Evolutionary conservation across 2,113 vertebrate species (phyloP), one percentile per base, ranked within the genome.

Genomic region (Rhynchomys soricoides): DNA sequence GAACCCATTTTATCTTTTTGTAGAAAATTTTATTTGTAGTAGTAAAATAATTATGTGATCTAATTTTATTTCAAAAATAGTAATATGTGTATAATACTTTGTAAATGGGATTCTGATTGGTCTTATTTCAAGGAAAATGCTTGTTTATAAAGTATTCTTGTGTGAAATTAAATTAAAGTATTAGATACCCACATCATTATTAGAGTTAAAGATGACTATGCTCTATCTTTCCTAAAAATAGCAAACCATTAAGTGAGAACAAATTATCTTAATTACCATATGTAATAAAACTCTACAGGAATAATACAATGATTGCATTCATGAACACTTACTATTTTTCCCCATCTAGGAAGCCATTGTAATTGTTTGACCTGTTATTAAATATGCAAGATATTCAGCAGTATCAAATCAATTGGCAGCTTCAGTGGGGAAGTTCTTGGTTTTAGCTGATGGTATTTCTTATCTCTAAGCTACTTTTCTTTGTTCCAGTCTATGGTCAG

Each of bases 221-320:
- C 43, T 64, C 15, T n/a, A 10, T 48, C 5, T 75, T 92, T 74
- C 82, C 45, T 77, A 90, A 92, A 77, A 93, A 12, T 82, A 93
- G 59, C 59, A 5, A 43, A 94, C 40, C 86, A 45, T 62, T 37
- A 93, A 78, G 7, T 93, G 26, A 62, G 22, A 90, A 73, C 81
- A 91, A 74, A 93, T 82, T 86, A 50, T 94, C 37, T 43, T 95
- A 95, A 89, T 89, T 82, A 95, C 89, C 12, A 83, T 62, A 74
- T 40, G 11, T 62, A 26, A 93, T 37, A 82, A 3, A 89, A 64
- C 5, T 77, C 13, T 88, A 82, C n/a, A 82, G 50, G 24, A 89
- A 45, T 91, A 90, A 88, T 5, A 4, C 48, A 57, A 15, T 88
- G 34, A 91, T 73, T 91, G 75, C 62, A 3, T 74, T 89, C 92